Percentiles rank a stretch among this genome's conserved stretches.
Evolutionary conservation across 2,888 invertebrate species (phyloP).

Genomic region (Galeruca laticollis): DNA sequence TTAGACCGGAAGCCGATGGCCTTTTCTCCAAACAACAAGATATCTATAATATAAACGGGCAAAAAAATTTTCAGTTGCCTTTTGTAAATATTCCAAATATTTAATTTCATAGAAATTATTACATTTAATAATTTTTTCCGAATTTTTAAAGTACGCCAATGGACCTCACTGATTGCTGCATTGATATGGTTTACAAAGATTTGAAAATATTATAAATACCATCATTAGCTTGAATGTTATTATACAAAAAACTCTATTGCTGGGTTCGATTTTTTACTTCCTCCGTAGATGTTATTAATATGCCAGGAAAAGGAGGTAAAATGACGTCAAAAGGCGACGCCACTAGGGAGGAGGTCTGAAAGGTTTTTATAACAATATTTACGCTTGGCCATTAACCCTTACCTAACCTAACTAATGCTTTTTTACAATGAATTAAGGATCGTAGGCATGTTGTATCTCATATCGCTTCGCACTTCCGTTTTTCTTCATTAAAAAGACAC

Average conservation of each 20-base stretch:
- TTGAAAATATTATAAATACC: background rate
- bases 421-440: conserved; percentile 36
- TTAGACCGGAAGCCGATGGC: no score
- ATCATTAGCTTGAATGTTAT: background rate
- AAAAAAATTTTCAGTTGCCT: no score
- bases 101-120: no score
- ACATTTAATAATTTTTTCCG: no score
- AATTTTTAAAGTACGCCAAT: no score
- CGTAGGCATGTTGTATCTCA: conserved; percentile 37
- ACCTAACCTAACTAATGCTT: conserved; percentile 40
- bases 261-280: background rate
- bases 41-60: no score
- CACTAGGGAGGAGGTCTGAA: conserved; percentile 32
- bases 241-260: background rate
- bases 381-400: conserved; percentile 39
- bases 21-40: no score
- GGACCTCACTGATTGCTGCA: no score
- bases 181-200: no score
- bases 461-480: conserved; percentile 36
- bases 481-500: conserved; percentile 46
- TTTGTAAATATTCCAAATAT: no score
- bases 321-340: conserved; percentile 37
- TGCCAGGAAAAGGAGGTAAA: conserved; percentile 29
- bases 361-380: conserved; percentile 42
- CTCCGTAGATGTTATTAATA: conserved; percentile 28